Percentiles rank a stretch among this genome's conserved stretches.
Evolutionary conservation across 53 echinoderm and acorn worm genomes (phyloP).

Genomic region (Glandiceps talaboti): DNA sequence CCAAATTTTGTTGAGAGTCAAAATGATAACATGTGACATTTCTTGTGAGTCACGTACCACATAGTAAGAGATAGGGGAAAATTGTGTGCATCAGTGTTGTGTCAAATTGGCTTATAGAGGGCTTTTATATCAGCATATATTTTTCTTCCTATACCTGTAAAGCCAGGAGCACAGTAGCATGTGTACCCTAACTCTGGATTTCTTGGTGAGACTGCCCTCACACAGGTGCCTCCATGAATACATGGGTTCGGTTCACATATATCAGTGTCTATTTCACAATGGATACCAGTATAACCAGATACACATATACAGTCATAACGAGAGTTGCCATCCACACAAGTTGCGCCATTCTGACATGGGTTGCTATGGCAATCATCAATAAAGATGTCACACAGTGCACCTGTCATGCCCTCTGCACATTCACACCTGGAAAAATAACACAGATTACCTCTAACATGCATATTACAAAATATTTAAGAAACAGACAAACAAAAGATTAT

Average conservation of each 20-base stretch:
- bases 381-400: constrained; percentile 42
- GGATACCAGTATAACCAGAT: constrained; percentile 50
- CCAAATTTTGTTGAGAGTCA: too few relatives aligned
- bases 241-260: constrained; percentile 89
- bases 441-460: too few relatives aligned
- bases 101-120: too few relatives aligned
- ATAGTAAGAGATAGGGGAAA: too few relatives aligned
- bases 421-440: constrained; percentile 40
- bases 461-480: too few relatives aligned
- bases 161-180: constrained; percentile 70
- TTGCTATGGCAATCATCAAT: constrained; percentile 66
- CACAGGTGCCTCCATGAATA: constrained; percentile 80
- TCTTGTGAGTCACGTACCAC: too few relatives aligned
- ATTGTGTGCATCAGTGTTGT: too few relatives aligned
- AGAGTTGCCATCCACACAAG: constrained; percentile 64
- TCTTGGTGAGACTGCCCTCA: constrained; percentile 32
- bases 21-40: too few relatives aligned
- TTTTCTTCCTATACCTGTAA: constrained; percentile 65
- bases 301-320: constrained; percentile 57
- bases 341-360: constrained; percentile 75
- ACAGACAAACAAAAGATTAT: too few relatives aligned
- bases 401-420: constrained; percentile 66
- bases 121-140: too few relatives aligned
- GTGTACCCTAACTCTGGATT: constrained; percentile 42
- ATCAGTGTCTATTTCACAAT: constrained; percentile 79